Conservation (phyloP, 1,140 invertebrate species). For the Papilio aristodemus region DNA sequence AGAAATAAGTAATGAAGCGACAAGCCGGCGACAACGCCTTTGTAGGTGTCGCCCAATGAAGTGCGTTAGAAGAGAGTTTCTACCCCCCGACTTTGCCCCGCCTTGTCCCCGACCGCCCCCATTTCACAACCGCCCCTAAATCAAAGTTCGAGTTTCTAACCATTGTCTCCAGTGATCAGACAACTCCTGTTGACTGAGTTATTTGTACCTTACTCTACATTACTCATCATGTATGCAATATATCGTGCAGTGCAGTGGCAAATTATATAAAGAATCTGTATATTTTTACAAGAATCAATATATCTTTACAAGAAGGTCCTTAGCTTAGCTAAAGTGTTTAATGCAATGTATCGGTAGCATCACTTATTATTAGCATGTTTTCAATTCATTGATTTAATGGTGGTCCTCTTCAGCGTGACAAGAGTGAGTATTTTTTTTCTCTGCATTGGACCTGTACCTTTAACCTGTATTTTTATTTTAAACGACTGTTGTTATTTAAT, state of each 20-base stretch:
- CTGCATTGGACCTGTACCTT: too few relatives aligned
- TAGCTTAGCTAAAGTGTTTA: too few relatives aligned
- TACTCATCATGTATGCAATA: background rate
- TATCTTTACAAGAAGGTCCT: too few relatives aligned
- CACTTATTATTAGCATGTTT: too few relatives aligned
- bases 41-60: slow-evolving; percentile 13
- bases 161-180: background rate
- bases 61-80: background rate
- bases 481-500: too few relatives aligned
- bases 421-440: too few relatives aligned
- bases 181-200: slow-evolving; percentile 9
- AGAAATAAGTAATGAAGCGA: slow-evolving; percentile 22
- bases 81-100: background rate
- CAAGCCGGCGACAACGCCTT: background rate
- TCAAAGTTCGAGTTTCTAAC: slow-evolving; percentile 27
- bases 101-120: slow-evolving; percentile 12
- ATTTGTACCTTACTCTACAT: background rate
- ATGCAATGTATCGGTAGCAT: too few relatives aligned
- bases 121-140: slow-evolving; percentile 9
- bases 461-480: too few relatives aligned
- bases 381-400: too few relatives aligned
- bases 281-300: too few relatives aligned
- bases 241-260: background rate
- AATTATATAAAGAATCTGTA: background rate
- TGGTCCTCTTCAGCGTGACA: too few relatives aligned